These are phyloP conservation scores for Oscheius onirici DNA, from an alignment of 2,888 invertebrate species.

Conservation along the genomic window DNA sequence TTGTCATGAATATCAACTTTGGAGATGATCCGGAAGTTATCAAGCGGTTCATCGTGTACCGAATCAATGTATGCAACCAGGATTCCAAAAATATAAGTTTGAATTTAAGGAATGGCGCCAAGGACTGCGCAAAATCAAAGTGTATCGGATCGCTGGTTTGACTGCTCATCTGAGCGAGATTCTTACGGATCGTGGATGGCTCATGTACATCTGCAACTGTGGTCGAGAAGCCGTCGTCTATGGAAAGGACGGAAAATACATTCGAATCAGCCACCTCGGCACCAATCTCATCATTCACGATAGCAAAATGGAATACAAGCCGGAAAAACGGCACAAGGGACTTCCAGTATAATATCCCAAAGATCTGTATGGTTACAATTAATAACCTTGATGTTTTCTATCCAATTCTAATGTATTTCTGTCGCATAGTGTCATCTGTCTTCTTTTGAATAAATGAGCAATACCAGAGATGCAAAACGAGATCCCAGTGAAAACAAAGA, in stretches of 20 bases:
- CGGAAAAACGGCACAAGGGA: not conserved
- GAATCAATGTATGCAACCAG: no score
- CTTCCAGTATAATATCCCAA: not conserved
- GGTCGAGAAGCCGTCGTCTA: conserved; percentile 1
- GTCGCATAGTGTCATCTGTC: no score
- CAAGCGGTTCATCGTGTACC: not conserved
- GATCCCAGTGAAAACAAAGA: no score
- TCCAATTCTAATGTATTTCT: not conserved
- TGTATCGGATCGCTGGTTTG: not conserved
- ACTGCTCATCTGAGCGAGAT: no score
- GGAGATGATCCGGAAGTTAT: not conserved
- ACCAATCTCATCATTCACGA: conserved; percentile 1
- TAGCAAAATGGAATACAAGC: no score
- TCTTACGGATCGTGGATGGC: not conserved
- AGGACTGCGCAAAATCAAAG: not conserved
- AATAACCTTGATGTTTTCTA: not conserved
- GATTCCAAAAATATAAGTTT: not conserved
- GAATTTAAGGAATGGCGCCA: conserved; percentile 10
- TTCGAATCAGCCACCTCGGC: not conserved
- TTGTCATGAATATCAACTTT: not conserved
- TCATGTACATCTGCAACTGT: not conserved
- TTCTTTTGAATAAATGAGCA: no score
- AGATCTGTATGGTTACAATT: not conserved
- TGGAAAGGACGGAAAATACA: not conserved
- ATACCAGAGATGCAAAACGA: no score